phyloP scores from a whole-genome alignment of 2,113 vertebrate species.

The Polyodon spathula region DNA sequence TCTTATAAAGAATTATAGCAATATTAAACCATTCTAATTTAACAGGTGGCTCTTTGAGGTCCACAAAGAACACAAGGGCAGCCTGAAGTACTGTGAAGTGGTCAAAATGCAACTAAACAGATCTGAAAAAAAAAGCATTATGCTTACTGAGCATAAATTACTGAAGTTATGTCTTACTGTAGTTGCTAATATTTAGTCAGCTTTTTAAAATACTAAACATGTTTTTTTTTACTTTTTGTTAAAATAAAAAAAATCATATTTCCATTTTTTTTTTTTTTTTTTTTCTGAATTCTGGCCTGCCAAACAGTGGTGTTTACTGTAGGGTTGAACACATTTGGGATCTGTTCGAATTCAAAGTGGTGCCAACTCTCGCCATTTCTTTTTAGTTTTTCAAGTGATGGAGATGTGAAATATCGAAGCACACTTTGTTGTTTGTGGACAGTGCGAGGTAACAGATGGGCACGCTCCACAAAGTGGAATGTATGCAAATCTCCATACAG shows the following conservation, averaged over 20 bases:
- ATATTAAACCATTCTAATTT: too few species aligned
- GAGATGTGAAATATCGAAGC: constrained; percentile 73
- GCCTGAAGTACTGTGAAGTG: too few species aligned
- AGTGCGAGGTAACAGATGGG: constrained; percentile 87
- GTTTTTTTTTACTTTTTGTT: too few species aligned
- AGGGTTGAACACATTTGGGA: constrained; percentile 62
- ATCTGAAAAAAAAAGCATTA: too few species aligned
- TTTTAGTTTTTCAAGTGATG: constrained; percentile 53
- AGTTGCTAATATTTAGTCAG: too few species aligned
- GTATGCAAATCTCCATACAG: constrained; percentile 86
- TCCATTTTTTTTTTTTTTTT: constrained; percentile 44
- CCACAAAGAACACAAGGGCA: too few species aligned
- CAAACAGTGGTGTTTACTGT: constrained; percentile 53
- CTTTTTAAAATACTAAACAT: too few species aligned
- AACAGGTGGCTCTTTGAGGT: too few species aligned
- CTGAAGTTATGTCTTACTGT: too few species aligned
- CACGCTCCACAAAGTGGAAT: constrained; percentile 64
- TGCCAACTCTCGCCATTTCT: constrained; percentile 54
- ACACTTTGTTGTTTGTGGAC: constrained; percentile 82
- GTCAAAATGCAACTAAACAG: too few species aligned
- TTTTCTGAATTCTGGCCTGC: constrained; percentile 46
- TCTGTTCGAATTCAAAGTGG: constrained; percentile 57
- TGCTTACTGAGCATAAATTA: too few species aligned
- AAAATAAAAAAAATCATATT: not conserved
- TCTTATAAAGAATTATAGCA: too few species aligned